These are phyloP conservation scores for Agrypnia vestita DNA, from an alignment of 1,140 invertebrate species.

Conservation along the genomic window DNA sequence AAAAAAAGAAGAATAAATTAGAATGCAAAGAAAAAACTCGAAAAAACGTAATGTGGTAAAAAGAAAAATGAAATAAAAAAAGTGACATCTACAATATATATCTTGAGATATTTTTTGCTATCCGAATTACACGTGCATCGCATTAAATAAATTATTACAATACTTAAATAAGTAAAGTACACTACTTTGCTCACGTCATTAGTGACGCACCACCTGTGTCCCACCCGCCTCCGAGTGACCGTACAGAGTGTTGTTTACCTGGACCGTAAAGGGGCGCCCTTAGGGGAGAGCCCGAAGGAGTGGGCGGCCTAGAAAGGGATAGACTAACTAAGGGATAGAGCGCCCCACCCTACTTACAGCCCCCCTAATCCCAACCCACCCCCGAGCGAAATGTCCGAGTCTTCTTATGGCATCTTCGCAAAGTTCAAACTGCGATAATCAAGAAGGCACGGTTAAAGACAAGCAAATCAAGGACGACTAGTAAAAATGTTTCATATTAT, in stretches of 20 bases:
- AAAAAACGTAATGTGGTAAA: no score
- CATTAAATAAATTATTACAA: no score
- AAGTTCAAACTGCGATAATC: no score
- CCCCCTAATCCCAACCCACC: conserved; percentile 6
- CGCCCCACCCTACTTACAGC: background rate
- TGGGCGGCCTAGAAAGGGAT: conserved; percentile 10
- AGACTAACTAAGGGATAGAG: conserved; percentile 2
- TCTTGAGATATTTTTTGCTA: no score
- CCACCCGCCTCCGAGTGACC: background rate
- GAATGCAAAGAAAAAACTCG: no score
- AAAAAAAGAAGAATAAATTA: no score
- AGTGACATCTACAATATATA: no score
- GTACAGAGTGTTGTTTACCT: conserved; percentile 29
- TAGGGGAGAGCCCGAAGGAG: background rate
- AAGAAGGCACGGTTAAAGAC: no score
- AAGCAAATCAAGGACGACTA: no score
- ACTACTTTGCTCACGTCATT: conserved; percentile 3
- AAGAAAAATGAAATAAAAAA: no score
- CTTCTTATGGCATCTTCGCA: conserved; percentile 11
- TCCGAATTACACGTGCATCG: no score
- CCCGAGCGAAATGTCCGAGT: conserved; percentile 28
- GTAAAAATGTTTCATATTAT: no score
- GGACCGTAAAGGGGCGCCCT: background rate
- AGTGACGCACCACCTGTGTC: conserved; percentile 10
- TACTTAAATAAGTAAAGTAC: background rate